Conservation (phyloP, 2,113 vertebrate species). For the Myanophis thanlyinensis region DNA sequence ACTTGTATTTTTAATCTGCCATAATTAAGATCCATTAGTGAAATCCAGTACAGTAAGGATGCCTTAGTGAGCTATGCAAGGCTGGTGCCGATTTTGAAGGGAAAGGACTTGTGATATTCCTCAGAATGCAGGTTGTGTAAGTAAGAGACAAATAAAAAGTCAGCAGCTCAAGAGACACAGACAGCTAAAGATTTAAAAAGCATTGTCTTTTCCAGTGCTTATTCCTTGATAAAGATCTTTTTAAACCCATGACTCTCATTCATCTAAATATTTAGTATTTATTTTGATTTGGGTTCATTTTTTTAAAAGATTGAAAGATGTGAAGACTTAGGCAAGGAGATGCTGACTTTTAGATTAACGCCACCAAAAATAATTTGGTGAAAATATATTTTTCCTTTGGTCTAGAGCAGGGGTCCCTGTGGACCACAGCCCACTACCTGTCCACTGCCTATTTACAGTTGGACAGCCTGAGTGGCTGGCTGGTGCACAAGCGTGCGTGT, state of each 20-base stretch:
- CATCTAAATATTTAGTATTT: not conserved
- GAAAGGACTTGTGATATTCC: not conserved
- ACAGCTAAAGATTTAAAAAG: not conserved
- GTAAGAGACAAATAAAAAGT: not conserved
- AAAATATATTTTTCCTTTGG: not conserved
- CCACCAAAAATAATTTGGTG: not conserved
- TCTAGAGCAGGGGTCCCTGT: too few relatives aligned
- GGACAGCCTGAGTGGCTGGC: too few relatives aligned
- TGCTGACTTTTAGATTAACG: not conserved
- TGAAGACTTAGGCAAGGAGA: not conserved
- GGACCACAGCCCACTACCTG: too few relatives aligned
- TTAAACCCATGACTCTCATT: not conserved
- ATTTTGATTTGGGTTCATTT: not conserved
- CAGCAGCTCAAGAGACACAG: not conserved
- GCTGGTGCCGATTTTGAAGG: not conserved
- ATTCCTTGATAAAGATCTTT: not conserved
- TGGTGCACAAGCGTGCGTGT: too few relatives aligned
- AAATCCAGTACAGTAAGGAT: not conserved
- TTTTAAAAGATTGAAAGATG: not conserved
- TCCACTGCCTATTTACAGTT: too few relatives aligned
- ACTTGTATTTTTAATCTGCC: not conserved
- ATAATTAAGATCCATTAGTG: not conserved
- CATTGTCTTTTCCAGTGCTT: not conserved
- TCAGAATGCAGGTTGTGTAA: not conserved
- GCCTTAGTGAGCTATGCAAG: not conserved